Base-by-base conservation (phyloP, 1,140 invertebrate genomes). In the Cotesia glomerata region DNA sequence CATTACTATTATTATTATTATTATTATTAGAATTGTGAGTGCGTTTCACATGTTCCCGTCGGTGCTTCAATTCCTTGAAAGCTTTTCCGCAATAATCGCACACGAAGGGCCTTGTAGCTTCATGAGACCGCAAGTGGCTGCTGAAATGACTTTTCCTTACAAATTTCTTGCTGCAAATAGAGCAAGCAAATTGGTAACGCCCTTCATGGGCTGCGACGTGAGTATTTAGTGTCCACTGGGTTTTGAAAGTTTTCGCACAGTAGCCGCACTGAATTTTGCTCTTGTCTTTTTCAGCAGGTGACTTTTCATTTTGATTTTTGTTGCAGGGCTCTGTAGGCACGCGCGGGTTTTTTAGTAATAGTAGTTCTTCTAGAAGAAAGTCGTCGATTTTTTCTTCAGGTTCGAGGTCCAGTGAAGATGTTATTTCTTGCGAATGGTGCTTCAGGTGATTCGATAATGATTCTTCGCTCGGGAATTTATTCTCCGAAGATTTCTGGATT, bases 71-170 rank as follows among this genome's bases (percentile, higher is more conserved):
- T 69, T 87, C 85, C 62, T 87, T 87, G 59, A 87, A 88, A 0
- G 84, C 84, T 73, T 86, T 85, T 13, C 83, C 85, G 36, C 86
- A 88, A 35, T 85, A 81, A 11, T 88, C 84, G 58, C 86, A 88
- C 2, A 84, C 81, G 35, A 84, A 88, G 0, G 86, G 85, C 4
- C 86, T 76, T 1, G 85, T 83, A 1, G 86, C 82, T 54, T 87
- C 84, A 52, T 88, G 87, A 0, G 85, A 85, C 13, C 85, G 79
- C 1, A 84, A 77, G 51, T 88, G 87, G 0, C 86, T 81, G 62
- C 87, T 85, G 16, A 84, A 88, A 26, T 88, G 87, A 13, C 85
- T 87, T 51, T 88, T 87, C 1, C 87, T 71, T 0, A 87, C 86
- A 49, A 88, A 87, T 70, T 84, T 85, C 56, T 88, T 87, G 4